Conservation (phyloP, 1,140 invertebrate species). For the Achatina immaculata region DNA sequence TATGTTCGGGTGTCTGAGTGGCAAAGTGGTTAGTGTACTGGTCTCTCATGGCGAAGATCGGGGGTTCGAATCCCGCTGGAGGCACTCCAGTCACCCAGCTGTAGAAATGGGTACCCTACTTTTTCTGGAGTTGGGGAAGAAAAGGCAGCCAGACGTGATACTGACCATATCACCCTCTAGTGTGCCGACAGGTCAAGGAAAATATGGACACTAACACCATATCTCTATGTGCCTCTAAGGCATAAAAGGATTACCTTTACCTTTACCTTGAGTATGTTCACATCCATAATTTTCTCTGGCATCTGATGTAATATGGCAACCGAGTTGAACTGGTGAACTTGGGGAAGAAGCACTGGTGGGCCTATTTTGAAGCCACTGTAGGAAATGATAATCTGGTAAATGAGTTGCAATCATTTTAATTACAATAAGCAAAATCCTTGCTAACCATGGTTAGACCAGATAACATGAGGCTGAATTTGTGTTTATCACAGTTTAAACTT, state of each 20-base stretch:
- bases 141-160: no score
- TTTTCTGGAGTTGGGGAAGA: no score
- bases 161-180: no score
- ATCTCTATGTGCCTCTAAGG: no score
- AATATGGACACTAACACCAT: no score
- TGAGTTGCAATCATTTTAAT: neutral
- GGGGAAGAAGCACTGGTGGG: slow-evolving; percentile 82
- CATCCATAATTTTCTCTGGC: slow-evolving; percentile 27
- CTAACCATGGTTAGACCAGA: neutral
- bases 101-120: no score
- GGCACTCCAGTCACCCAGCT: no score
- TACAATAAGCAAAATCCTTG: neutral
- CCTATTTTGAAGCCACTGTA: slow-evolving; percentile 57
- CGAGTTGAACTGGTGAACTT: slow-evolving; percentile 80
- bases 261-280: slow-evolving; percentile 36
- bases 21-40: no score
- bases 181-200: no score
- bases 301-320: slow-evolving; percentile 3
- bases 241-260: slow-evolving; percentile 31
- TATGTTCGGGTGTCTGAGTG: no score
- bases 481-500: neutral
- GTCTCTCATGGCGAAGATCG: no score
- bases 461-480: neutral
- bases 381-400: neutral
- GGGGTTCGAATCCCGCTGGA: no score